Conservation (phyloP, 2,888 invertebrate species). For the Thalpophila matura region DNA sequence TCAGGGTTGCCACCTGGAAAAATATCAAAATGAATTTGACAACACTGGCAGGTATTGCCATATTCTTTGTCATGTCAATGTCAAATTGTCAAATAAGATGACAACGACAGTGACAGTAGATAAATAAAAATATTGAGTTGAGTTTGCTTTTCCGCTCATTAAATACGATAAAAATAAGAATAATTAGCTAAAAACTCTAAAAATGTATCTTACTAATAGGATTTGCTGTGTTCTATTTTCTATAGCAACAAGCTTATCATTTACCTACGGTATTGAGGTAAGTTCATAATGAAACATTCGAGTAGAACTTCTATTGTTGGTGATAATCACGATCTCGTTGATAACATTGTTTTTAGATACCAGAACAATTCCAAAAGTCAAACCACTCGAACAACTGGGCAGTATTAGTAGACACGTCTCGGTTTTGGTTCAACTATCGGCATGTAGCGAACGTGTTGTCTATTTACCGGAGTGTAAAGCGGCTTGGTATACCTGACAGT, state of each 20-base stretch:
- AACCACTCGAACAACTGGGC: constrained; percentile 99
- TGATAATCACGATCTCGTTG: constrained; percentile 4
- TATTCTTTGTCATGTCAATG: too few species aligned
- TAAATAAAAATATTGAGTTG: constrained; percentile 24
- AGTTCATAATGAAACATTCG: too few species aligned
- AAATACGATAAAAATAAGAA: neutral
- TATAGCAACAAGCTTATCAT: constrained; percentile 24
- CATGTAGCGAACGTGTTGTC: constrained; percentile 99
- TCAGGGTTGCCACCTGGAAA: neutral
- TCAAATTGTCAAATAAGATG: too few species aligned
- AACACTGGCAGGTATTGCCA: too few species aligned
- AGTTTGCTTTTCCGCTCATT: neutral
- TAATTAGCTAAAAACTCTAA: constrained; percentile 35
- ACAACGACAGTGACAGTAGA: constrained; percentile 19
- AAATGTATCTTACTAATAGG: constrained; percentile 34
- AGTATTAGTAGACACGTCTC: constrained; percentile 98
- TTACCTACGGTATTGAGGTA: constrained; percentile 54
- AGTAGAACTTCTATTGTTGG: neutral
- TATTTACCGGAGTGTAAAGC: constrained; percentile 99
- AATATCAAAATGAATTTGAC: too few species aligned
- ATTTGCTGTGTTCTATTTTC: constrained; percentile 26
- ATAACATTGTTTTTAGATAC: constrained; percentile 77
- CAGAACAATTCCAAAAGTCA: constrained; percentile 91
- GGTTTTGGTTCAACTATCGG: constrained; percentile 99
- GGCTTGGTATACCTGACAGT: constrained; percentile 99